phyloP scores from a whole-genome alignment of 2,797 vertebrate species.

The Aselliscus stoliczkanus region DNA sequence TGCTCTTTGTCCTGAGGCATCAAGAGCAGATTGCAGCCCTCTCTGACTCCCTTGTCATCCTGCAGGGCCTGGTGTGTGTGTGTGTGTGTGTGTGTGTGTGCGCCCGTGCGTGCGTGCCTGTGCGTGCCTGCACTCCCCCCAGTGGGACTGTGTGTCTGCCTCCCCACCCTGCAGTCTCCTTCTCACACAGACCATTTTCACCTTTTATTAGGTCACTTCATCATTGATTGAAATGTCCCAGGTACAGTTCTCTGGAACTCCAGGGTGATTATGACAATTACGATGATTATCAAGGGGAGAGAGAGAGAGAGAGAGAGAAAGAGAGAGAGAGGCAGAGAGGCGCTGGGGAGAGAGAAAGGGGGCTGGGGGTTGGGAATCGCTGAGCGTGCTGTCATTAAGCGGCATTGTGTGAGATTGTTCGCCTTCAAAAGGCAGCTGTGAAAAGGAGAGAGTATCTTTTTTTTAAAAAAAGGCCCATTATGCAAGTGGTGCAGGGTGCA shows the following conservation, averaged over 20 bases:
- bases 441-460: conserved; percentile 64
- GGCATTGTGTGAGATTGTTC: conserved; percentile 66
- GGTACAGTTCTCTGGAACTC: conserved; percentile 53
- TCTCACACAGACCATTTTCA: background rate
- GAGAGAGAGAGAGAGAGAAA: background rate
- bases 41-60: background rate
- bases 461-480: conserved; percentile 56
- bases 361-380: conserved; percentile 29
- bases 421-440: conserved; percentile 70
- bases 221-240: conserved; percentile 55
- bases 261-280: conserved; percentile 57
- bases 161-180: background rate
- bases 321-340: background rate
- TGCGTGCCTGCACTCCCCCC: fast-evolving
- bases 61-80: background rate
- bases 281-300: conserved; percentile 19
- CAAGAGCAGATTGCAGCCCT: background rate
- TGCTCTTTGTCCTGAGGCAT: conserved; percentile 16
- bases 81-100: background rate
- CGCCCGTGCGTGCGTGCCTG: fast-evolving
- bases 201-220: conserved; percentile 65
- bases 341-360: too few relatives aligned
- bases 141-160: background rate
- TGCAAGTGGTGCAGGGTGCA: conserved; percentile 32
- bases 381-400: conserved; percentile 63